Evolutionary conservation across 2,888 invertebrate genomes (phyloP).

Genomic region (Cantharis flavilabris): DNA sequence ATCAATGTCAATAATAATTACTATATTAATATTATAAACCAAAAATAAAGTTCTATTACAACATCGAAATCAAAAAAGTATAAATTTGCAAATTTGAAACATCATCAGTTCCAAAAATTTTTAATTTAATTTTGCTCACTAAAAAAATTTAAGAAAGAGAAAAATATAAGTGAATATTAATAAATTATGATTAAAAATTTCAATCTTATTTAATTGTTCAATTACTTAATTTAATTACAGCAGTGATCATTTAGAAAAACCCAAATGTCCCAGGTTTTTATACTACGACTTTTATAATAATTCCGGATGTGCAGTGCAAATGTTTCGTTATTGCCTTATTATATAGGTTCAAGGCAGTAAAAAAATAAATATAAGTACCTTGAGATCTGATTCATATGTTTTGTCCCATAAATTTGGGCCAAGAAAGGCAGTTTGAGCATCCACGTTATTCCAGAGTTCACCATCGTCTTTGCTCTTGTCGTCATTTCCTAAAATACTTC

Average conservation of each 20-base stretch:
- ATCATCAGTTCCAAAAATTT: not conserved
- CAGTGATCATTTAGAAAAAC: not conserved
- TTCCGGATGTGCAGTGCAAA: not conserved
- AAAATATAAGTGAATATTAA: not conserved
- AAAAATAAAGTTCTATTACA: not conserved
- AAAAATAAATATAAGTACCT: conserved; percentile 64
- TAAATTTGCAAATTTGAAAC: not conserved
- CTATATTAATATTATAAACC: not conserved
- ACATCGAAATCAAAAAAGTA: not conserved
- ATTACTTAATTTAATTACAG: not conserved
- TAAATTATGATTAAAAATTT: not conserved
- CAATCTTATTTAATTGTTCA: not conserved
- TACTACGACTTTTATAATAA: not conserved
- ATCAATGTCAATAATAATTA: not conserved
- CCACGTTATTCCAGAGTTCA: conserved; percentile 82
- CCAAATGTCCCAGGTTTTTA: not conserved
- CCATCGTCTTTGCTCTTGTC: conserved; percentile 79
- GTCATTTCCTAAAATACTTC: conserved; percentile 64
- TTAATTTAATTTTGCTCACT: not conserved
- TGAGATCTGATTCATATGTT: conserved; percentile 93
- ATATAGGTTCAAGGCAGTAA: not conserved
- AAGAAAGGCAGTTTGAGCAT: conserved; percentile 93
- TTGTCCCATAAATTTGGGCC: conserved; percentile 97
- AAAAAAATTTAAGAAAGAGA: no score
- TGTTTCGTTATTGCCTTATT: not conserved